A percentile compares a stretch with the other conserved stretches of the same genome.
These are phyloP conservation scores for Onychostruthus taczanowskii DNA, from an alignment of 2,113 vertebrate species.

Conservation along the genomic window DNA sequence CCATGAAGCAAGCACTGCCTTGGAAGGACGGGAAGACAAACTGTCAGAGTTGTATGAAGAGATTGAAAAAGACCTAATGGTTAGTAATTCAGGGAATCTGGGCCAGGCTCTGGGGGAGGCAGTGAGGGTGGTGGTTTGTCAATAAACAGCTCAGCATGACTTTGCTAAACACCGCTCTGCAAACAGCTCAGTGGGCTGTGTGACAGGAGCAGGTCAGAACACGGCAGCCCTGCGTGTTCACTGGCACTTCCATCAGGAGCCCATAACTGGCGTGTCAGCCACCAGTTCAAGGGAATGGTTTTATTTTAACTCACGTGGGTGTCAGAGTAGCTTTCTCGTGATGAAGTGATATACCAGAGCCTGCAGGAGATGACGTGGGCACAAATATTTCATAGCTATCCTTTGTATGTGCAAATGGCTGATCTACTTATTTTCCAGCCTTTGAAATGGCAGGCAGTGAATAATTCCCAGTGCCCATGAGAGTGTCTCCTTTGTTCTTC, in stretches of 20 bases:
- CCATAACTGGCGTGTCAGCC: background rate
- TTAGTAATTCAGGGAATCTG: conserved; percentile 59
- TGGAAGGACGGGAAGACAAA: conserved; percentile 82
- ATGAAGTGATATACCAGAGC: background rate
- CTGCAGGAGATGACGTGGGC: background rate
- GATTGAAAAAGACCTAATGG: conserved; percentile 88
- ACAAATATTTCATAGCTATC: background rate
- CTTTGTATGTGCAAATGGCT: background rate
- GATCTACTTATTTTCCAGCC: background rate
- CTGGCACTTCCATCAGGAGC: background rate
- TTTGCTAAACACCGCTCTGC: conserved; percentile 3
- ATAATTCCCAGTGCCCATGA: background rate
- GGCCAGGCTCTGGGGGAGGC: conserved; percentile 32
- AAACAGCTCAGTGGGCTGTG: background rate
- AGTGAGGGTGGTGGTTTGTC: background rate
- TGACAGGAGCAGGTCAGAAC: background rate
- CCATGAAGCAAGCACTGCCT: conserved; percentile 78
- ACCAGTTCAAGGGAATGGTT: background rate
- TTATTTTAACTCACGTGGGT: conserved; percentile 25
- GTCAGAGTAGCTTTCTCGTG: background rate
- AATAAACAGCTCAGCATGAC: conserved; percentile 23
- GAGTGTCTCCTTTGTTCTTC: background rate
- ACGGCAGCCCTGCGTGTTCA: background rate
- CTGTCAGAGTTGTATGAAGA: conserved; percentile 85
- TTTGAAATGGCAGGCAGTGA: conserved; percentile 9